Percentiles rank a stretch among this genome's conserved stretches.
Conservation (phyloP, 2,113 vertebrate species). For the Mesitornis unicolor region DNA sequence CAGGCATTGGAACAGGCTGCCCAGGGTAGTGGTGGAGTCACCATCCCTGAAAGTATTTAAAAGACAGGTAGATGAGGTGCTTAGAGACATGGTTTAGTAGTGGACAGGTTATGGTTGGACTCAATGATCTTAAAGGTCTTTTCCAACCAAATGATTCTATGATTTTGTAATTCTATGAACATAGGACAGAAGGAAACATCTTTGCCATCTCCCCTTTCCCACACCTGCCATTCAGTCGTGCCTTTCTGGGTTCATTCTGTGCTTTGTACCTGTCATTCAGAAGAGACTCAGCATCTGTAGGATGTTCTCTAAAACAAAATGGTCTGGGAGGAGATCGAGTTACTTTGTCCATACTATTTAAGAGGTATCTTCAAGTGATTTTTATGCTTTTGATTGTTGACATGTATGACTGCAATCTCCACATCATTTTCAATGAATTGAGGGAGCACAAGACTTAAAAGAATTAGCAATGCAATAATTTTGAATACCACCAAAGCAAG, state of each 20-base stretch:
- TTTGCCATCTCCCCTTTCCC: neutral
- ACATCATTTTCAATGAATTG: neutral
- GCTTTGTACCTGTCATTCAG: neutral
- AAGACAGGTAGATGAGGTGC: no score
- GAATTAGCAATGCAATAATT: neutral
- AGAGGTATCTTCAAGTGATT: neutral
- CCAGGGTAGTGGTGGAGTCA: no score
- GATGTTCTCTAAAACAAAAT: neutral
- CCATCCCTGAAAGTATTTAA: no score
- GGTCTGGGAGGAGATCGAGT: neutral
- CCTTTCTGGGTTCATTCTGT: neutral
- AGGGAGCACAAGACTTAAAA: neutral
- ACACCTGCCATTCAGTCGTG: neutral
- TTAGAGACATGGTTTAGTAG: no score
- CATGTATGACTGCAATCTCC: neutral
- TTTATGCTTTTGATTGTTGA: neutral
- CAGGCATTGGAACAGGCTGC: no score
- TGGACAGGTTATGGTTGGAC: no score
- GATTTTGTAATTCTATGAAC: no score
- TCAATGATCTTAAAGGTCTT: no score
- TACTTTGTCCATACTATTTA: neutral
- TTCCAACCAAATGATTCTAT: no score
- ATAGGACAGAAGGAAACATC: neutral
- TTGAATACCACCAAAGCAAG: neutral
- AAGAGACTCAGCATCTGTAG: neutral